Evolutionary conservation across 2,113 vertebrate species (phyloP), one percentile per base, ranked within the genome.

Genomic region (Chunga burmeisteri): DNA sequence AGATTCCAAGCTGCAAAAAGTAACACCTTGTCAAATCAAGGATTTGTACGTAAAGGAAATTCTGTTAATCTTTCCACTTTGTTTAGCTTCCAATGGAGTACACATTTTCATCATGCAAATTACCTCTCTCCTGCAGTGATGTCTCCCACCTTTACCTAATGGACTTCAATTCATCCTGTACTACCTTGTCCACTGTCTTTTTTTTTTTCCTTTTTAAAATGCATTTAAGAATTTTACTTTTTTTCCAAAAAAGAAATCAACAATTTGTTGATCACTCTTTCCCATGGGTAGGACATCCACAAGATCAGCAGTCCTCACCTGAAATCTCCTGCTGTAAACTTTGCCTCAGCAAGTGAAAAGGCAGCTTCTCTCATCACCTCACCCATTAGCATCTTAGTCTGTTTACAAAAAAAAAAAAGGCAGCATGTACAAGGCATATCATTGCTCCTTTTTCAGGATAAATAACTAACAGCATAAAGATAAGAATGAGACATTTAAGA

Each of bases 311-410:
- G 62, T n/a, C n/a, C 96, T 98, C 90, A 99, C 99, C 99, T 99
- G 97, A 99, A 99, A 97, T 99, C 99, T 92, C 99, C 99, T 78
- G 99, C 99, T 61, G 99, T 98, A 98, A 99, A 99, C 93, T 99
- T 99, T 58, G 99, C 99, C 95, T 99, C 99, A 34, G 99, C 99
- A 95, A 99, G 98, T 53, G 99, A 99, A 95, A 99, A 99, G 52
- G 99, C 99, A 19, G 99, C 99, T 98, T 99, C 99, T 95, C 99
- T 98, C 99, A 99, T 99, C 88, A 99, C 99, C 88, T 99, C 99
- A 70, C 99, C 99, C 99, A 99, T 99, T 92, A 99, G 98, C 93
- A 99, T 99, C 97, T 99, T 99, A 30, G 99, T 99, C 99, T 99
- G 94, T 70, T 75, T 10, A 23, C 49, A 52, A 29, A 44, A 42